A percentile compares a stretch with the other conserved stretches of the same genome.
Evolutionary conservation across 53 echinoderm and acorn worm species (phyloP).

Genomic region (Paelopatides confundens): DNA sequence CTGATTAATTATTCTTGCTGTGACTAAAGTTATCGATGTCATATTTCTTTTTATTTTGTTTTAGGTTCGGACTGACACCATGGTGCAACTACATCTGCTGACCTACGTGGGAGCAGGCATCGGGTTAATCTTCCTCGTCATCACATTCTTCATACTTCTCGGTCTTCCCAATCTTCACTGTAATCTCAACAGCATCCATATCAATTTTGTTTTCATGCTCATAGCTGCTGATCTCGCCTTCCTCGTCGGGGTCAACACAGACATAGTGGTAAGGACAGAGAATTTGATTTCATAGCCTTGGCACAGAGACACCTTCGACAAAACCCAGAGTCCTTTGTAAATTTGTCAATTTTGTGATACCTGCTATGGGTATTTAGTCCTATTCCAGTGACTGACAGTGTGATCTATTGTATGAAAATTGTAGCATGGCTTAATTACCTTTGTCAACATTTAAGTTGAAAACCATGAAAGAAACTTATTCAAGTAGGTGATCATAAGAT

Average conservation of each 20-base stretch:
- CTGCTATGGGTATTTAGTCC: no score
- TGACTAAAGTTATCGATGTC: no score
- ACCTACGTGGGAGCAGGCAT: slow-evolving; percentile 81
- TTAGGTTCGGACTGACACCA: slow-evolving; percentile 41
- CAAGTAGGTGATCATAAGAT: no score
- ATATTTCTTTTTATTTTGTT: not conserved
- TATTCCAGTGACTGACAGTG: no score
- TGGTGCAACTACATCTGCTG: slow-evolving; percentile 71
- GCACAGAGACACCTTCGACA: no score
- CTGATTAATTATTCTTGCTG: no score
- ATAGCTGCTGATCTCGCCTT: slow-evolving; percentile 89
- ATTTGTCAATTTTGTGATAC: no score
- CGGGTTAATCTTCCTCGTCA: slow-evolving; percentile 74
- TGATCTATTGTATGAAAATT: no score
- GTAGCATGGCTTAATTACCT: no score
- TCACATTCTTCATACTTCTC: slow-evolving; percentile 90
- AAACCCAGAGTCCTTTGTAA: no score
- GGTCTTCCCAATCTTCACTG: slow-evolving; percentile 87
- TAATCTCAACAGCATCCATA: slow-evolving; percentile 95
- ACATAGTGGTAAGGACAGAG: slow-evolving; percentile 74
- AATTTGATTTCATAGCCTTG: not conserved
- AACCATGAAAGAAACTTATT: no score
- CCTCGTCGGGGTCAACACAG: slow-evolving; percentile 89
- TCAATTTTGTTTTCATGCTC: slow-evolving; percentile 91
- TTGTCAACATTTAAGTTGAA: no score